phyloP scores from a whole-genome alignment of 2,113 vertebrate species.

The Peromyscus maniculatus region DNA sequence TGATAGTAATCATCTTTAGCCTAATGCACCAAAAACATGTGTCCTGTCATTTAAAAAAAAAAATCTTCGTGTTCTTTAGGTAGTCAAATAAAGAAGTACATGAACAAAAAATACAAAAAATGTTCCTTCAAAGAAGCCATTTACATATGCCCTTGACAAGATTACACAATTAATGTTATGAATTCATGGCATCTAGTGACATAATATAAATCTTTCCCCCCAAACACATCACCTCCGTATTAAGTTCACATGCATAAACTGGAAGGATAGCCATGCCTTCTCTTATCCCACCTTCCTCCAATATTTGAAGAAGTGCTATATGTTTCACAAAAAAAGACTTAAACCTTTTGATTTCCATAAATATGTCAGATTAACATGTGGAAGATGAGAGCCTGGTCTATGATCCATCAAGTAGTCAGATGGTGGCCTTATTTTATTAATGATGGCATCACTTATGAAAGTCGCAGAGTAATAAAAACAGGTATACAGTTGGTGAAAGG shows the following conservation, averaged over 20 bases:
- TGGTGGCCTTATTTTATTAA: not conserved
- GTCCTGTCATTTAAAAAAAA: not conserved
- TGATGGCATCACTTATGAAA: constrained; percentile 22
- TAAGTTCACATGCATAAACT: not conserved
- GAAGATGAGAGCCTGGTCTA: not conserved
- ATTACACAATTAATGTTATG: not conserved
- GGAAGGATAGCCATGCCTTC: rapidly evolving
- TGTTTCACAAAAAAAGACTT: not conserved
- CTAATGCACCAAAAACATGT: not conserved
- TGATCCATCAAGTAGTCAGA: not conserved
- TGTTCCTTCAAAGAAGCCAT: not conserved
- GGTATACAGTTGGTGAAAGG: not conserved
- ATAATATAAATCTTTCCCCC: not conserved
- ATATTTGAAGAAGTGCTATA: constrained; percentile 3
- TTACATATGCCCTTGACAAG: not conserved
- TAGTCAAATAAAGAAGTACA: not conserved
- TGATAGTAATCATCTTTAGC: not conserved
- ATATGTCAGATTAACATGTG: not conserved
- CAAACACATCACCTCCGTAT: not conserved
- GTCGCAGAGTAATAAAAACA: not conserved
- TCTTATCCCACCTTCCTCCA: not conserved
- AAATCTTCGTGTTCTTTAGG: not conserved
- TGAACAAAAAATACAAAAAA: not conserved
- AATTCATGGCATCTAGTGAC: not conserved
- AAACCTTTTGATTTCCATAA: not conserved